Evolutionary conservation across 1,140 invertebrate species (phyloP).

Genomic region (Ectropis grisescens): DNA sequence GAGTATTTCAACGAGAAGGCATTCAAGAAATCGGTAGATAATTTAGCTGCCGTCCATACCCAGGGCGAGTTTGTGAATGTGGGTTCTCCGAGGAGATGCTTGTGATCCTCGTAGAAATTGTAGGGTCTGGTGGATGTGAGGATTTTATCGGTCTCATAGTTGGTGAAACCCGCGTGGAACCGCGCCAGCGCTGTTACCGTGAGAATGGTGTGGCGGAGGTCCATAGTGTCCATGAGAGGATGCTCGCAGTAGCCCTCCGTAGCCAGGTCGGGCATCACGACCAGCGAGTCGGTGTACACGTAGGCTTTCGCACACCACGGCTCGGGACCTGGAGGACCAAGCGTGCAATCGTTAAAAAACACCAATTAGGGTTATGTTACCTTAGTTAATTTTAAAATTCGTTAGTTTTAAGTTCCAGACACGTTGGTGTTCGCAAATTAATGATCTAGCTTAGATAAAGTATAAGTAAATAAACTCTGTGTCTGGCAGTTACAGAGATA

Average conservation of each 20-base stretch:
- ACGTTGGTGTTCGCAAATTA: too few species aligned
- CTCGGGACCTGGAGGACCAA: slow-evolving; percentile 27
- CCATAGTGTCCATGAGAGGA: slow-evolving; percentile 19
- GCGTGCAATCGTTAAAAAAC: too few species aligned
- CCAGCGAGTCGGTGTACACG: slow-evolving; percentile 26
- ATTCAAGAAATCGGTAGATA: slow-evolving; percentile 26
- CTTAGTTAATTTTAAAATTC: too few species aligned
- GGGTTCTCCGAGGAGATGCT: slow-evolving; percentile 19
- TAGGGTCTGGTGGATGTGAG: slow-evolving; percentile 6
- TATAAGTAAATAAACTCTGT: too few species aligned
- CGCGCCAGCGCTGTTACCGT: slow-evolving; percentile 24
- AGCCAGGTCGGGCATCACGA: slow-evolving; percentile 39
- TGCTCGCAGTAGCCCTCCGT: slow-evolving; percentile 25
- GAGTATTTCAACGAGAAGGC: slow-evolving; percentile 27
- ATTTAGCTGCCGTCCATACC: slow-evolving; percentile 29
- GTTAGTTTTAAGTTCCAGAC: too few species aligned
- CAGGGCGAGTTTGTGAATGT: slow-evolving; percentile 30
- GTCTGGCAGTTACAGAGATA: too few species aligned
- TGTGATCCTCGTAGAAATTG: slow-evolving; percentile 20
- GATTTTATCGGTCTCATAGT: slow-evolving; percentile 25
- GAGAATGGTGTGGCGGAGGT: slow-evolving; percentile 23
- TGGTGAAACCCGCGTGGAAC: slow-evolving; percentile 42
- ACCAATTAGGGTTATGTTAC: too few species aligned
- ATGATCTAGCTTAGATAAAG: too few species aligned
- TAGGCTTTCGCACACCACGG: slow-evolving; percentile 30